A percentile compares a stretch with the other conserved stretches of the same genome.
Conservation (phyloP, 2,113 vertebrate species). For the Propithecus coquereli region DNA sequence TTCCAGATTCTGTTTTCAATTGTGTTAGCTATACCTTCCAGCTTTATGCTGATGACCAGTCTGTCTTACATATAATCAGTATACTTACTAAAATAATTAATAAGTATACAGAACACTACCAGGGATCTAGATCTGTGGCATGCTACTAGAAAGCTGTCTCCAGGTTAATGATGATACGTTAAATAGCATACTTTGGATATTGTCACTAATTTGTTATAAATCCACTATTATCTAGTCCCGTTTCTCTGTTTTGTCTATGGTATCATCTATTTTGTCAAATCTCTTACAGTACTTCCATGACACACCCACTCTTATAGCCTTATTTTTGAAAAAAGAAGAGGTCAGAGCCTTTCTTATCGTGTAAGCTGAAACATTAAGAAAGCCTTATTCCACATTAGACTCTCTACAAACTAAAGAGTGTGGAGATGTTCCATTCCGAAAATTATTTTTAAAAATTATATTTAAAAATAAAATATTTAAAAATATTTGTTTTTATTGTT, state of each 20-base stretch:
- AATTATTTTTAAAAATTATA: not conserved
- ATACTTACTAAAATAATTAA: not conserved
- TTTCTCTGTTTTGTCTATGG: not conserved
- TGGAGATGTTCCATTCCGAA: not conserved
- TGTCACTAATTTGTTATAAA: not conserved
- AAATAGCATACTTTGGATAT: not conserved
- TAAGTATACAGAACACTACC: not conserved
- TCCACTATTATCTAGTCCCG: not conserved
- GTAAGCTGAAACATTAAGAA: not conserved
- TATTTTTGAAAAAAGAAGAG: not conserved
- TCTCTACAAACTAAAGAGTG: not conserved
- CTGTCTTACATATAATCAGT: not conserved
- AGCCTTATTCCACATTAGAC: not conserved
- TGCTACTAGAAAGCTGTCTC: not conserved
- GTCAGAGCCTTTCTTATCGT: not conserved
- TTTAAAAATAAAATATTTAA: not conserved
- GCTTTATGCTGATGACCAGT: not conserved
- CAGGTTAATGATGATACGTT: not conserved
- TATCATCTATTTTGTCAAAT: not conserved
- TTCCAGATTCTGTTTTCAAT: not conserved
- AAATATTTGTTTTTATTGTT: not conserved
- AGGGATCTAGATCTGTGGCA: not conserved
- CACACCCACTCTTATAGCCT: not conserved
- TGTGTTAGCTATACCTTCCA: not conserved
- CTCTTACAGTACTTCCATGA: not conserved